Evolutionary conservation across 1,140 invertebrate species (phyloP), one percentile per base, ranked within the genome.

Genomic region (Euwallacea fornicatus): DNA sequence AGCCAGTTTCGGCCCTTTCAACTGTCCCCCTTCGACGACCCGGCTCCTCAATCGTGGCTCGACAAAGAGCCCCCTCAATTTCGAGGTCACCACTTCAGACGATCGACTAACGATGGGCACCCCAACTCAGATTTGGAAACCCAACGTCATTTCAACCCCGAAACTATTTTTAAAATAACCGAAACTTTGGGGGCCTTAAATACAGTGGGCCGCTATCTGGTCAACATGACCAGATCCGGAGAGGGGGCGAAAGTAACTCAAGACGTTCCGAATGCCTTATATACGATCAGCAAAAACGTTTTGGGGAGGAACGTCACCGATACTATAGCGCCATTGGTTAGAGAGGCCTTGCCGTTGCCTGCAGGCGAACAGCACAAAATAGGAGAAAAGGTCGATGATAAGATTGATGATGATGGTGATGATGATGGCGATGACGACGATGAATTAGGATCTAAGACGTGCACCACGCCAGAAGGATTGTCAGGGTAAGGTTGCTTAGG

Each of bases 251-350:
- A 67, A 53, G 56, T 76, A 8, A 82, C 84, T 3, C 84, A 87
- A 66, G 86, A 88, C 70, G 75, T 89, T n/a, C 89, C 90, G 15
- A 86, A 87, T 64, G 91, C 91, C 0, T 83, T 93, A 42, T 92
- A 93, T 78, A 92, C 90, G 0, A 88, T 93, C 46, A 91, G 90
- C 43, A 92, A 92, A 80, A 92, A 92, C 77, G 90, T 93, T 46
- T 80, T 94, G 7, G 92, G 91, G 2, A 85, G 88, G 75, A 93
- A 93, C 75, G 89, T 93, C 0, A 93, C 91, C 0, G 90, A 93
- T 76, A 90, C 89, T 63, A 89, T 91, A 74, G 90, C 90, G 2
- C 91, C 90, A 0, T 81, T 88, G n/a, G 86, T 91, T 7, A 88
- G 87, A 33, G 88, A 90, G 71, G 85, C 86, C 0, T 78, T 90